phyloP scores from a whole-genome alignment of 2,888 invertebrate species.

The Glaucopsyche alexis region DNA sequence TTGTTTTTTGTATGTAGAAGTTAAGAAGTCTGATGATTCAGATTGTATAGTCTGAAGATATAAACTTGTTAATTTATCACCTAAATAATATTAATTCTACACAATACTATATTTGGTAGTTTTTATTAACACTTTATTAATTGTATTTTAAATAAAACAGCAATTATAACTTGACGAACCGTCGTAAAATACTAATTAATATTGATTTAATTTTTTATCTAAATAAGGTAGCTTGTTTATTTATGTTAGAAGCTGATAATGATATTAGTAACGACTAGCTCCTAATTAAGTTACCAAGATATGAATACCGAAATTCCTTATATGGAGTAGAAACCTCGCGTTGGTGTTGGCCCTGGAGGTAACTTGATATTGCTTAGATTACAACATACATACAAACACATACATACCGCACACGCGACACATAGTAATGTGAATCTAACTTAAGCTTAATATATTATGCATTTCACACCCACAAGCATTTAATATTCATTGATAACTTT shows the following conservation, averaged over 20 bases:
- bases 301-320: constrained; percentile 1
- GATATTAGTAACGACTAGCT: neutral
- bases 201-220: constrained; percentile 6
- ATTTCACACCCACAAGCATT: neutral
- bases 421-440: neutral
- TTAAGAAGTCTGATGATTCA: no score
- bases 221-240: neutral
- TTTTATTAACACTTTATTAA: constrained; percentile 14
- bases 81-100: neutral
- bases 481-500: neutral
- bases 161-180: neutral
- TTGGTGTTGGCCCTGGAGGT: constrained; percentile 11
- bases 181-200: constrained; percentile 12
- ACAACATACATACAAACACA: constrained; percentile 6
- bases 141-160: neutral
- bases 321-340: neutral
- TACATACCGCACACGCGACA: neutral
- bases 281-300: neutral
- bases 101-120: neutral
- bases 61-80: neutral
- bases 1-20: no score
- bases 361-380: constrained; percentile 13
- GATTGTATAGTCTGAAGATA: no score
- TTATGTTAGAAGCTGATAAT: neutral
- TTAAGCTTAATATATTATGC: constrained; percentile 3